These are phyloP conservation scores for Artibeus jamaicensis DNA, from an alignment of 2,797 vertebrate species.

Conservation along the genomic window DNA sequence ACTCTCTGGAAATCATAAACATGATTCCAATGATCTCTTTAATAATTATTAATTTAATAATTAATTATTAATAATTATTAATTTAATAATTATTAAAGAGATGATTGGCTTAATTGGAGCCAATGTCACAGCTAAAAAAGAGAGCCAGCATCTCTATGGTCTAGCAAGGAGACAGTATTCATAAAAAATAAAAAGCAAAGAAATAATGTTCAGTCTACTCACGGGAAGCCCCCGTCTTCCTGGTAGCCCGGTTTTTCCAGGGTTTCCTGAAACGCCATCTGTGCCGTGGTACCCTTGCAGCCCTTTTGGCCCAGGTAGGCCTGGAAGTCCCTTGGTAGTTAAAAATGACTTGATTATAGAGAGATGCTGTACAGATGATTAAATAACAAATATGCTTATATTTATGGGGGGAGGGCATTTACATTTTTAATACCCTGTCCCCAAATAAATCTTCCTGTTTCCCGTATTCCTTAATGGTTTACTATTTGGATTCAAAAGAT, in stretches of 20 bases:
- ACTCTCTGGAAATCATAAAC: background rate
- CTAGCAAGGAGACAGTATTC: slow-evolving; percentile 15
- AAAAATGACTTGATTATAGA: slow-evolving; percentile 59
- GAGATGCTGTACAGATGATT: background rate
- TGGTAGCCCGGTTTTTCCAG: slow-evolving; percentile 87
- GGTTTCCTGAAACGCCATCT: slow-evolving; percentile 87
- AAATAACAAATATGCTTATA: slow-evolving; percentile 31
- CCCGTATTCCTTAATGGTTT: slow-evolving; percentile 24
- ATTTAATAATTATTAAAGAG: slow-evolving; percentile 51
- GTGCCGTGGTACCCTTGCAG: slow-evolving; percentile 87
- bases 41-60: too few relatives aligned
- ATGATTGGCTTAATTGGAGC: background rate
- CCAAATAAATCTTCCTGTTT: background rate
- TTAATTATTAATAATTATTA: too few relatives aligned
- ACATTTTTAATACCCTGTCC: background rate
- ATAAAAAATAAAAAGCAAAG: background rate
- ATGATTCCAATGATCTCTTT: slow-evolving; percentile 51
- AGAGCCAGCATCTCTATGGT: background rate
- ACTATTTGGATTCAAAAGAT: slow-evolving; percentile 18
- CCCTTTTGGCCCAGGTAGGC: slow-evolving; percentile 88
- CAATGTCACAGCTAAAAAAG: slow-evolving; percentile 31
- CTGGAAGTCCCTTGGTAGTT: slow-evolving; percentile 87
- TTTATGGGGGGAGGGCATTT: background rate
- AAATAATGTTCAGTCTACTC: slow-evolving; percentile 54
- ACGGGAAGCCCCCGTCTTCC: slow-evolving; percentile 88